Conservation (phyloP, 2,888 invertebrate species). For the Archaeoteleia sp. region DNA sequence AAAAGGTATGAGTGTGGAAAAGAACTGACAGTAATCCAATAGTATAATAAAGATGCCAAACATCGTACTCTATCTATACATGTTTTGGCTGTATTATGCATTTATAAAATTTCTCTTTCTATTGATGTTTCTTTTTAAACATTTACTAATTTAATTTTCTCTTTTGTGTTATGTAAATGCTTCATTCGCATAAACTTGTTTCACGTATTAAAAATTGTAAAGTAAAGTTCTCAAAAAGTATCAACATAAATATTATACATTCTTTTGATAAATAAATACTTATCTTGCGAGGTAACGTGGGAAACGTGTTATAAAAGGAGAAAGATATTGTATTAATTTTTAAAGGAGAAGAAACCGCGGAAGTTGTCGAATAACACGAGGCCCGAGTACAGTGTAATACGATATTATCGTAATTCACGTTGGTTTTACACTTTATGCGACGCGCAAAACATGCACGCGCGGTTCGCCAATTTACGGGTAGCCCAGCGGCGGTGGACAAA, state of each 20-base stretch:
- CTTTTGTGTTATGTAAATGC: too few species aligned
- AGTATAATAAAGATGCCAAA: too few species aligned
- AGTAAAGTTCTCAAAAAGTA: neutral
- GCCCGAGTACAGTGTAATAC: slow-evolving; percentile 68
- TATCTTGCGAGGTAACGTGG: slow-evolving; percentile 31
- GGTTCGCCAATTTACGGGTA: slow-evolving; percentile 72
- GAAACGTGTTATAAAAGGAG: slow-evolving; percentile 38
- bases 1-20: too few species aligned
- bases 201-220: neutral
- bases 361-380: slow-evolving; percentile 68
- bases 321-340: slow-evolving; percentile 70
- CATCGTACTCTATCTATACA: too few species aligned
- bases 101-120: too few species aligned
- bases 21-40: too few species aligned
- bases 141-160: too few species aligned
- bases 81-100: too few species aligned
- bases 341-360: slow-evolving; percentile 69
- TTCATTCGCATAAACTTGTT: neutral
- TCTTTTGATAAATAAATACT: slow-evolving; percentile 25
- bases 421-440: slow-evolving; percentile 74
- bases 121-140: too few species aligned
- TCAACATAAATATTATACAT: slow-evolving; percentile 7
- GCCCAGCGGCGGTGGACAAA: slow-evolving; percentile 69
- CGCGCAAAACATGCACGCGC: slow-evolving; percentile 71
- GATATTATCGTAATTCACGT: slow-evolving; percentile 75